Evolutionary conservation across 2,888 invertebrate species (phyloP).

Genomic region (Tridacna crocea): DNA sequence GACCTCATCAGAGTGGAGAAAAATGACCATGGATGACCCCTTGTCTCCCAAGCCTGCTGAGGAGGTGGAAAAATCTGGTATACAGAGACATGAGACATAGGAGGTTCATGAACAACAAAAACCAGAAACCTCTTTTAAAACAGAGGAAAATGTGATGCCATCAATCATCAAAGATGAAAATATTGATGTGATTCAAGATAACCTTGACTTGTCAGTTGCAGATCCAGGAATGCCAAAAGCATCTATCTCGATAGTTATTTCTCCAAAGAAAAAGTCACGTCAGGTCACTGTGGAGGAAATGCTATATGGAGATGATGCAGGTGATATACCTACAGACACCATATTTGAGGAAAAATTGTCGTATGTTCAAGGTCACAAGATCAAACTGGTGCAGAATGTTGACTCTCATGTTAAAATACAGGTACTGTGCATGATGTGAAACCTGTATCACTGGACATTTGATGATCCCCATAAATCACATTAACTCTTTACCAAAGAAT

Average conservation of each 20-base stretch:
- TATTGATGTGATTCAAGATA: neutral
- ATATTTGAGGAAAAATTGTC: no score
- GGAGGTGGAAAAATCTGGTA: neutral
- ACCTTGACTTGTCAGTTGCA: neutral
- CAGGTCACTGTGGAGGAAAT: slow-evolving; percentile 51
- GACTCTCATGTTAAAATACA: no score
- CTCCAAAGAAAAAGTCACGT: slow-evolving; percentile 54
- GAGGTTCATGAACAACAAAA: neutral
- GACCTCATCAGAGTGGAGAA: slow-evolving; percentile 54
- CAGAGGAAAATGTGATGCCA: neutral
- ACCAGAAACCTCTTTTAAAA: neutral
- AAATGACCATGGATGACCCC: slow-evolving; percentile 39
- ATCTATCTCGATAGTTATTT: slow-evolving; percentile 38
- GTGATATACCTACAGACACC: neutral
- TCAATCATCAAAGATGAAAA: neutral
- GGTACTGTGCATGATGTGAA: neutral
- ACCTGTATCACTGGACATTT: neutral
- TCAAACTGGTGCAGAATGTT: no score
- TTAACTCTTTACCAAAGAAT: no score
- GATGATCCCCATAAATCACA: neutral
- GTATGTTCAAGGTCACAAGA: no score
- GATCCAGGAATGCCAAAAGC: slow-evolving; percentile 12
- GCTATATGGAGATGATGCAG: slow-evolving; percentile 45
- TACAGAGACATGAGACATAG: slow-evolving; percentile 1
- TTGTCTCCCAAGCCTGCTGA: slow-evolving; percentile 27